Evolutionary conservation across 2,113 vertebrate genomes (phyloP).

Genomic region (Meriones unguiculatus): DNA sequence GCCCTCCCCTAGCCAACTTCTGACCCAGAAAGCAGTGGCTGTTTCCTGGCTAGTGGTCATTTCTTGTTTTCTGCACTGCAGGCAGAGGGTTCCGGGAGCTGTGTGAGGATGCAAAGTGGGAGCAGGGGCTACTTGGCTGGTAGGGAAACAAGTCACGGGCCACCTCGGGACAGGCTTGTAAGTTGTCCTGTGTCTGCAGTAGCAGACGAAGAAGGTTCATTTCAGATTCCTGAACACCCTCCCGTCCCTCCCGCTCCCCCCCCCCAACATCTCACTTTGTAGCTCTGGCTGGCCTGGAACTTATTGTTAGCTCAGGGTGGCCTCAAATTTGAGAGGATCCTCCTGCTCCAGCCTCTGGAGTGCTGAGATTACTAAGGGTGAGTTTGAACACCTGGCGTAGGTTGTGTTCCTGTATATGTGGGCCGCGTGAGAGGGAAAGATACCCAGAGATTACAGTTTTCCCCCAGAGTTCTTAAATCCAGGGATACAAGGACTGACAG

Average conservation of each 20-base stretch:
- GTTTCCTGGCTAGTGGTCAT: conserved; percentile 72
- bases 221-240: neutral
- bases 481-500: conserved; percentile 27
- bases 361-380: neutral
- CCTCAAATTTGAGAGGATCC: neutral
- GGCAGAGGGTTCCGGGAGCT: conserved; percentile 50
- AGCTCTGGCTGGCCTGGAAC: neutral
- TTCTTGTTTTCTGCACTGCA: conserved; percentile 64
- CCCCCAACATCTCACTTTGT: neutral
- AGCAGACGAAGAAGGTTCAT: neutral
- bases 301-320: neutral
- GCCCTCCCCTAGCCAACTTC: conserved; percentile 79
- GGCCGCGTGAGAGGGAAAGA: neutral
- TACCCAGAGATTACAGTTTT: neutral
- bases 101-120: conserved; percentile 11
- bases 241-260: too few relatives aligned
- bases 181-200: neutral
- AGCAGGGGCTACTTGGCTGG: neutral
- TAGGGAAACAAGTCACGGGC: conserved; percentile 14
- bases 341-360: too few relatives aligned
- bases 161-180: conserved; percentile 40
- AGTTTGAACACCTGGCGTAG: too few relatives aligned
- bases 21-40: conserved; percentile 81
- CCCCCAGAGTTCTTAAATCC: neutral
- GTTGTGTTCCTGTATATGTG: neutral